A percentile compares a stretch with the other conserved stretches of the same genome.
Evolutionary conservation across 1,140 invertebrate genomes (phyloP).

Genomic region (Drosophila persimilis): DNA sequence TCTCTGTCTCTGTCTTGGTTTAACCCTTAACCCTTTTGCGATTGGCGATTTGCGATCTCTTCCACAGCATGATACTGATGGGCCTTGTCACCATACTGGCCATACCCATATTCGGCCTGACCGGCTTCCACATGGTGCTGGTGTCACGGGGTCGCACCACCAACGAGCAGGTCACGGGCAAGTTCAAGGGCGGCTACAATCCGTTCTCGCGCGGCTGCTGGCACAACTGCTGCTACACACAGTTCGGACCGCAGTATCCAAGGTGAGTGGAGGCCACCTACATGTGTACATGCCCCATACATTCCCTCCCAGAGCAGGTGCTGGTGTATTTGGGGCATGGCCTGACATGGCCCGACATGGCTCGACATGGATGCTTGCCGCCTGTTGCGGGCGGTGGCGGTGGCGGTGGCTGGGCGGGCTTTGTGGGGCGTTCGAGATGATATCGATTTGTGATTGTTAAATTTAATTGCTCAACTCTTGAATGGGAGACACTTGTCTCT

Average conservation of each 20-base stretch:
- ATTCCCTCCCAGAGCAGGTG: no score
- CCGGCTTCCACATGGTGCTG: constrained; percentile 98
- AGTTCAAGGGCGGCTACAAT: constrained; percentile 98
- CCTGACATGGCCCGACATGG: no score
- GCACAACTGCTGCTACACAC: constrained; percentile 96
- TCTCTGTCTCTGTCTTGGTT: constrained; percentile 28
- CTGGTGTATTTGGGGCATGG: no score
- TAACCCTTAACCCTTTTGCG: constrained; percentile 72
- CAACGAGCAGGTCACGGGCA: constrained; percentile 99
- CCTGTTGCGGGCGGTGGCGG: not conserved
- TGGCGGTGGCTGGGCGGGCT: not conserved
- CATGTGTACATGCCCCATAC: not conserved
- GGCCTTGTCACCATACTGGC: constrained; percentile 94
- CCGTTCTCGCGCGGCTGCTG: constrained; percentile 97
- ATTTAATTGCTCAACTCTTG: not conserved
- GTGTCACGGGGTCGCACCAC: constrained; percentile 99
- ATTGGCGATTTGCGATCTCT: not conserved
- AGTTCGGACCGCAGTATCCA: constrained; percentile 98
- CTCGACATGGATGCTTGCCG: no score
- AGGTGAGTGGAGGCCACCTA: constrained; percentile 86
- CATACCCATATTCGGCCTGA: constrained; percentile 98
- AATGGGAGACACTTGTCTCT: no score
- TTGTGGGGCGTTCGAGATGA: no score
- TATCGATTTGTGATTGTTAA: not conserved
- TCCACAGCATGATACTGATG: constrained; percentile 94